A percentile compares a stretch with the other conserved stretches of the same genome.
Evolutionary conservation across 2,888 invertebrate species (phyloP).

Genomic region (Trisateles emortualis): DNA sequence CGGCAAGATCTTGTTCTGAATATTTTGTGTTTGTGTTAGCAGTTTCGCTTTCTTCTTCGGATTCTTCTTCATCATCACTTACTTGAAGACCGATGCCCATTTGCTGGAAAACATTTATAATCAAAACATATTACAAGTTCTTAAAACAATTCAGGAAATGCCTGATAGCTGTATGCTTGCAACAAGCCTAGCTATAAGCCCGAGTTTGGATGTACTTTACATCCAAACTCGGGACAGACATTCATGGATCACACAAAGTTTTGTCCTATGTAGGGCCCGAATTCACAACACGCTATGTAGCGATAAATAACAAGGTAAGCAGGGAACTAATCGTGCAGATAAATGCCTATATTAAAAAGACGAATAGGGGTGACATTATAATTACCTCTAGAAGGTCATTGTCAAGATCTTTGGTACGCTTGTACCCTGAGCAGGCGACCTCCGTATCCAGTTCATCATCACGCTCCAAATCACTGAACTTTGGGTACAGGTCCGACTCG

Average conservation of each 20-base stretch:
- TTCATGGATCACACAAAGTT: too few species aligned
- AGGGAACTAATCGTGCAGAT: too few species aligned
- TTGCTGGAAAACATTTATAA: conserved; percentile 60
- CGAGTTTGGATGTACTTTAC: too few species aligned
- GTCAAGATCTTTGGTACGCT: conserved; percentile 94
- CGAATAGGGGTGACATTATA: background rate
- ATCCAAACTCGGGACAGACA: too few species aligned
- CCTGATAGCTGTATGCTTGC: too few species aligned
- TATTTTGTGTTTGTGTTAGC: conserved; percentile 64
- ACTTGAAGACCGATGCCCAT: conserved; percentile 76
- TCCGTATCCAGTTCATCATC: conserved; percentile 95
- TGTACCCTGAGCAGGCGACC: conserved; percentile 97
- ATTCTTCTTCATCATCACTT: conserved; percentile 69
- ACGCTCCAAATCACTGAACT: conserved; percentile 91
- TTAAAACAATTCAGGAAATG: too few species aligned
- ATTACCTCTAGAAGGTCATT: conserved; percentile 88
- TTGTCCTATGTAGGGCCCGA: too few species aligned
- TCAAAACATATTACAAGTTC: too few species aligned
- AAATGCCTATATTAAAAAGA: background rate
- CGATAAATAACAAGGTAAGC: too few species aligned
- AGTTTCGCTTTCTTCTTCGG: conserved; percentile 61
- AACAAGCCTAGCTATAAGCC: too few species aligned
- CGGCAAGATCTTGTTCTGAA: conserved; percentile 78
- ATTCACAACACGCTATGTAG: too few species aligned
- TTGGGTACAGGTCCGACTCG: conserved; percentile 94